These are phyloP conservation scores for Wasmannia auropunctata DNA, from an alignment of 1,140 invertebrate species.

Conservation along the genomic window DNA sequence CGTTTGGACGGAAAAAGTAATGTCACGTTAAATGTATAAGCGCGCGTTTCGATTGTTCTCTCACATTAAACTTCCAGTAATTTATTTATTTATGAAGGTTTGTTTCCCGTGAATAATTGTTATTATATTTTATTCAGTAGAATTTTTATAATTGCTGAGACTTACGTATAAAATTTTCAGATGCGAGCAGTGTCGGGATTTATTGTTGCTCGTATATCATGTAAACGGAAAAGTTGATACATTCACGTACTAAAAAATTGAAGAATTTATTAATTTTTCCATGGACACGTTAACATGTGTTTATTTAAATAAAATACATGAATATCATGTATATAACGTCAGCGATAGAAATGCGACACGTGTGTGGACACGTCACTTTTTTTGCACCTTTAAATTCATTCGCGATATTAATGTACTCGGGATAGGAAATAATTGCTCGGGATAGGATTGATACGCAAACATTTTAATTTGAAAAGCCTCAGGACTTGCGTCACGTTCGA, in stretches of 20 bases:
- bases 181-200: not conserved
- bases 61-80: not conserved
- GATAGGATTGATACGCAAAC: not conserved
- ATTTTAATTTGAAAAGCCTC: not conserved
- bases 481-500: not conserved
- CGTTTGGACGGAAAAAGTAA: not conserved
- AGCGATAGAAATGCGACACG: not conserved
- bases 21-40: not conserved
- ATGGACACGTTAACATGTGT: too few species aligned
- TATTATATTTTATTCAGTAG: too few species aligned
- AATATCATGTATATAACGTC: not conserved
- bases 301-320: not conserved
- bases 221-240: not conserved
- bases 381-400: not conserved
- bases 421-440: not conserved
- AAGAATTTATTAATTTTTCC: not conserved
- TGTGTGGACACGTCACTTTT: not conserved
- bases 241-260: not conserved
- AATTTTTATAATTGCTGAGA: constrained; percentile 22
- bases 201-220: not conserved
- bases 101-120: not conserved
- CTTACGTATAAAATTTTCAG: constrained; percentile 8
- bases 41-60: not conserved
- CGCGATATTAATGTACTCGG: not conserved
- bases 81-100: constrained; percentile 16